phyloP scores from a whole-genome alignment of 1,140 invertebrate species.

The Atta cephalotes region DNA sequence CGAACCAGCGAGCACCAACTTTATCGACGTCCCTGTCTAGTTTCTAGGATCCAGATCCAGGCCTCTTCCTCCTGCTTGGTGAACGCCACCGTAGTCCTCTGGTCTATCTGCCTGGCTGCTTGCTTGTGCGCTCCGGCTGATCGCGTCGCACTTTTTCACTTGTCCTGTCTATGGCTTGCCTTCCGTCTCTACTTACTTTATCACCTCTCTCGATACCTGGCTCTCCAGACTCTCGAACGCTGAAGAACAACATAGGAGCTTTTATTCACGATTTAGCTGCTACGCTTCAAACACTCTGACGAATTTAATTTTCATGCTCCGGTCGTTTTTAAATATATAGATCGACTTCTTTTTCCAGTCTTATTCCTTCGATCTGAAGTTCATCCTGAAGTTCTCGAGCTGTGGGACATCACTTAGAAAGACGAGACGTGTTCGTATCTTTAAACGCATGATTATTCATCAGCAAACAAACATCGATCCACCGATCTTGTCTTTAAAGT shows the following conservation, averaged over 20 bases:
- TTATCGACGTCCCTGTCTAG: slow-evolving; percentile 35
- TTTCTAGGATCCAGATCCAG: slow-evolving; percentile 35
- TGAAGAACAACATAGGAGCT: slow-evolving; percentile 24
- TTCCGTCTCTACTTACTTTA: slow-evolving; percentile 55
- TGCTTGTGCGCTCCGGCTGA: slow-evolving; percentile 52
- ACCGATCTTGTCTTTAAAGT: not conserved
- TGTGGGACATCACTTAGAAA: not conserved
- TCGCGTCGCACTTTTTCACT: slow-evolving; percentile 58
- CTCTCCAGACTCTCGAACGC: not conserved
- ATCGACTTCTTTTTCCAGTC: not conserved
- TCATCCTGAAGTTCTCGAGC: too few relatives aligned
- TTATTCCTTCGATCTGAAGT: not conserved
- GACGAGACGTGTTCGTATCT: not conserved
- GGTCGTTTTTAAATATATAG: slow-evolving; percentile 32
- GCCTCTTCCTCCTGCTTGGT: slow-evolving; percentile 12
- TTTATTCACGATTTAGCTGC: slow-evolving; percentile 31
- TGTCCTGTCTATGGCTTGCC: slow-evolving; percentile 17
- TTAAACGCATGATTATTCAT: slow-evolving; percentile 21
- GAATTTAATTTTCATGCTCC: slow-evolving; percentile 34
- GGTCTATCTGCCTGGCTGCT: slow-evolving; percentile 22
- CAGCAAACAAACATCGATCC: not conserved
- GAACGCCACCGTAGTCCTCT: slow-evolving; percentile 32
- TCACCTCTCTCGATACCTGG: not conserved
- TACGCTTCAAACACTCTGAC: slow-evolving; percentile 16
- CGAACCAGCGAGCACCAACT: not conserved